phyloP scores from a whole-genome alignment of 2,113 vertebrate genomes.

The Limnothrissa miodon region DNA sequence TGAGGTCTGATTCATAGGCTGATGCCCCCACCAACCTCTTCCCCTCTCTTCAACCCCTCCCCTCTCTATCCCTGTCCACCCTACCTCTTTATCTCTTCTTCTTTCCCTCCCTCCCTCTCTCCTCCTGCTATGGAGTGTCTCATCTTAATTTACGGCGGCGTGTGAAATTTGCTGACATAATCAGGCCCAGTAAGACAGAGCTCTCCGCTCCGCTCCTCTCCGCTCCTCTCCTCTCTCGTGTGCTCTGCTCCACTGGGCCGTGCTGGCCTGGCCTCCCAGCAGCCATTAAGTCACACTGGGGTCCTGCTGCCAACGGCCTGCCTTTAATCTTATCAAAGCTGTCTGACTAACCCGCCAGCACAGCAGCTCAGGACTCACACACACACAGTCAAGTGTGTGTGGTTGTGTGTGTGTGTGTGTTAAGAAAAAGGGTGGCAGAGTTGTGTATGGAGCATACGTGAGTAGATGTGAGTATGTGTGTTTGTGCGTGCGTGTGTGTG shows the following conservation, averaged over 20 bases:
- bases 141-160: slow-evolving; percentile 53
- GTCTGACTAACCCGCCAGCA: slow-evolving; percentile 47
- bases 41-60: background rate
- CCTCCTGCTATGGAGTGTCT: background rate
- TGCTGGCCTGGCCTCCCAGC: background rate
- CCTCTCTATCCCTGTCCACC: background rate
- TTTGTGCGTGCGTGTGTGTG: background rate
- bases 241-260: too few species aligned
- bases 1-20: background rate
- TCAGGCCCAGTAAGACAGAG: slow-evolving; percentile 29
- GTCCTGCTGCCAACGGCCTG: slow-evolving; percentile 63
- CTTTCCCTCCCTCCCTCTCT: background rate
- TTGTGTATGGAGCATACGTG: too few species aligned
- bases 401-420: slow-evolving; percentile 20
- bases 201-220: slow-evolving; percentile 21
- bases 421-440: background rate
- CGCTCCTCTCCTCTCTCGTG: background rate
- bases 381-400: slow-evolving; percentile 13
- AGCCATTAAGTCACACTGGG: slow-evolving; percentile 61
- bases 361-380: slow-evolving; percentile 33
- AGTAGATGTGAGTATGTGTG: too few species aligned
- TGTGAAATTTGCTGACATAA: slow-evolving; percentile 54
- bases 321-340: slow-evolving; percentile 69
- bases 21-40: background rate
- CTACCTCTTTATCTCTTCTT: background rate